These are phyloP conservation scores for Craterocephalus amniculus DNA, from an alignment of 2,797 vertebrate species.

Conservation along the genomic window DNA sequence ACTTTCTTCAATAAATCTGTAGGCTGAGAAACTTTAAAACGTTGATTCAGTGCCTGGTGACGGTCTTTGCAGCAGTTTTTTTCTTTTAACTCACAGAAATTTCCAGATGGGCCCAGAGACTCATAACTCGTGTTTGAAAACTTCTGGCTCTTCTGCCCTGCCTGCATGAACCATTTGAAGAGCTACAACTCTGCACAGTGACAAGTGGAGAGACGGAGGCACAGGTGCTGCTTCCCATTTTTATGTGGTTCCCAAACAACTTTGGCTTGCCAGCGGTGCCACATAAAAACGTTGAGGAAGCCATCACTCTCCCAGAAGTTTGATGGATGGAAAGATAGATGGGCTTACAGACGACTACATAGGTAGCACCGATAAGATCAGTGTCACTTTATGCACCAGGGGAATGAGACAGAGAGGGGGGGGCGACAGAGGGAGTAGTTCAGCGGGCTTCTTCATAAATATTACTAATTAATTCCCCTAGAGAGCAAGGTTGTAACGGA, in stretches of 20 bases:
- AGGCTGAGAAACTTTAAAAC: conserved; percentile 49
- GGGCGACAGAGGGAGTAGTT: conserved; percentile 42
- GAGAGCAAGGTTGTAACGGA: conserved; percentile 52
- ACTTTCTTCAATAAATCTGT: conserved; percentile 21
- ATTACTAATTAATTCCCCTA: conserved; percentile 80
- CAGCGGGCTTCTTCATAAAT: conserved; percentile 77
- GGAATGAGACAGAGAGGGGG: conserved; percentile 72
- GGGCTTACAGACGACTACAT: conserved; percentile 77
- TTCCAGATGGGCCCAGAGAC: conserved; percentile 34
- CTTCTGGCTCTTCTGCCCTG: conserved; percentile 25
- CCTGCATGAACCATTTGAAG: conserved; percentile 35
- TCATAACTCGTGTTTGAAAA: conserved; percentile 48
- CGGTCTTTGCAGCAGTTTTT: conserved; percentile 31
- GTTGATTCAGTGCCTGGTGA: conserved; percentile 44
- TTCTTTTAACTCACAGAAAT: conserved; percentile 12
- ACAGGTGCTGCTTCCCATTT: conserved; percentile 63
- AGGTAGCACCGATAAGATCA: conserved; percentile 77
- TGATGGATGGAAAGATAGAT: conserved; percentile 80
- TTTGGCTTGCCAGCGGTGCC: conserved; percentile 63
- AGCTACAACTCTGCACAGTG: conserved; percentile 49
- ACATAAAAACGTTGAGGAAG: conserved; percentile 67
- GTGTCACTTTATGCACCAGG: conserved; percentile 76
- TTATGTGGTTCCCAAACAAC: conserved; percentile 76
- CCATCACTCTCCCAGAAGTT: conserved; percentile 63
- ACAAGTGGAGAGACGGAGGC: conserved; percentile 62